Base-by-base conservation (phyloP, 2,888 invertebrate species). In the Carabus problematicus region DNA sequence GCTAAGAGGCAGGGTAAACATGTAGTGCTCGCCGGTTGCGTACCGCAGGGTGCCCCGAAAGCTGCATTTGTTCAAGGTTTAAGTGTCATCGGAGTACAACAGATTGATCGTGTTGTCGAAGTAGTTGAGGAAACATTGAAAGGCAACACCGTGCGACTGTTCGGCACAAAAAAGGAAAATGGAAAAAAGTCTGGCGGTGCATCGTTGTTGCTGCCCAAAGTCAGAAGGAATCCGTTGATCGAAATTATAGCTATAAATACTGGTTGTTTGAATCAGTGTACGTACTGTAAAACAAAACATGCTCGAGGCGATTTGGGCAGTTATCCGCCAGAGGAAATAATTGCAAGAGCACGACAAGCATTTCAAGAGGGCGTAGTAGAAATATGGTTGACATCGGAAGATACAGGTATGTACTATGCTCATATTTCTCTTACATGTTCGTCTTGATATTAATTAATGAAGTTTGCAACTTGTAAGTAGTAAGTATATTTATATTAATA, bases 221-320 rank as follows among this genome's bases (percentile, higher is more conserved):
- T 99, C 11, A 86, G 99, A 61, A 92, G 94, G 77, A 99, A 99
- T 82, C 96, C 97, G 0, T 84, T 98, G 0, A 92, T 99, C 70
- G 99, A 99, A 85, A 99, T 99, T 67, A 97, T 98, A 70, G 91
- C 97, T 0, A 95, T 98, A 56, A 97, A 95, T 80, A 95, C 97
- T 0, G 97, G 97, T 0, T 99, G 99, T 76, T 84, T 99, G 1
- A 99, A 99, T 83, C 96, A 97, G 77, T 99, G 99, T 80, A 98
- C 98, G 0, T 99, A 99, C 78, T 99, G 98, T 79, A 99, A 98
- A 82, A 98, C 98, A 0, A 98, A 97, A 79, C 97, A 97, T 80
- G 98, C 98, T 0, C 83, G 99, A 60, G 99, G 99, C 0, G 95
- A 98, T 78, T 82, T 99, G n/a, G 97, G 94, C 0, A 97, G 97